Conservation (phyloP, 2,888 invertebrate species). For the Brachyopa scutellaris region DNA sequence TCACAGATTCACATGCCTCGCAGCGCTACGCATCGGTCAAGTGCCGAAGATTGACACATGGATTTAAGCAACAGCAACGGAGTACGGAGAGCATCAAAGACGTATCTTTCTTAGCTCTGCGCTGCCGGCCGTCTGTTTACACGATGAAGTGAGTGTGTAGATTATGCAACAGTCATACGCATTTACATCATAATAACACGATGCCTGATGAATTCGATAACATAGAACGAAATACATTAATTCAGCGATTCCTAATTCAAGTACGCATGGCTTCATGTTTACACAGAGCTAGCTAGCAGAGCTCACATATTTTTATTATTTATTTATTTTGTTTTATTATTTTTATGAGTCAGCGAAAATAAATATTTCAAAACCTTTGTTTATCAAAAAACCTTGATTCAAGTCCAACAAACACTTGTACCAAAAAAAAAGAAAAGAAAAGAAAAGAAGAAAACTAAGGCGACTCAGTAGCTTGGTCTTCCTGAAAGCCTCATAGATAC, state of each 20-base stretch:
- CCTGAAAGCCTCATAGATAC: too few relatives aligned
- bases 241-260: slow-evolving; percentile 28
- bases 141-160: slow-evolving; percentile 3
- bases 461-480: slow-evolving; percentile 5
- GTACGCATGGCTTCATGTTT: slow-evolving; percentile 10
- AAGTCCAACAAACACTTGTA: slow-evolving; percentile 28
- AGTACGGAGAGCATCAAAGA: slow-evolving; percentile 47
- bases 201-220: slow-evolving; percentile 39
- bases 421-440: too few relatives aligned
- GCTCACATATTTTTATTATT: too few relatives aligned
- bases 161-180: slow-evolving; percentile 52
- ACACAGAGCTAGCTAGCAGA: neutral
- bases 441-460: too few relatives aligned
- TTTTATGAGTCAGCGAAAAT: too few relatives aligned
- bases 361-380: slow-evolving; percentile 6
- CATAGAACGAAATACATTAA: slow-evolving; percentile 10
- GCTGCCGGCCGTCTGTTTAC: slow-evolving; percentile 17
- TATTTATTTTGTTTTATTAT: too few relatives aligned
- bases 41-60: slow-evolving; percentile 60
- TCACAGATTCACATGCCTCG: slow-evolving; percentile 3
- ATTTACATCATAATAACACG: slow-evolving; percentile 51
- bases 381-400: slow-evolving; percentile 41
- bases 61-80: slow-evolving; percentile 50
- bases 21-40: slow-evolving; percentile 37
- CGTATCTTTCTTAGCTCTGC: neutral